Evolutionary conservation across 2,888 invertebrate species (phyloP), one percentile per base, ranked within the genome.

Genomic region (Ochropacha duplaris): DNA sequence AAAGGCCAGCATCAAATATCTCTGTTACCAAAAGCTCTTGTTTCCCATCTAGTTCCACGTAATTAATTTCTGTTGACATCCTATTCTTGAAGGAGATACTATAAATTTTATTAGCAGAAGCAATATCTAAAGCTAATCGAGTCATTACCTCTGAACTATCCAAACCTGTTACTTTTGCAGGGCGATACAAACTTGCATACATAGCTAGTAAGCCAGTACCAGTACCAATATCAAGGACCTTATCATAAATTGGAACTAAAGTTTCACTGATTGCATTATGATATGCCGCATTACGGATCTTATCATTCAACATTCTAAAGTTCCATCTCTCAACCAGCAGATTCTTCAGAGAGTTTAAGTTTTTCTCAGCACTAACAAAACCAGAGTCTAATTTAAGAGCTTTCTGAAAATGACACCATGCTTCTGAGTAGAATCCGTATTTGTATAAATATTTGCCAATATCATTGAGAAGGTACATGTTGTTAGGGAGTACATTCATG

Each of bases 221-320:
- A 39, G 96, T 94, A 1, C 97, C 97, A 66, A 97, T 94, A 78
- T 97, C 97, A 39, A 97, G 81, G 16, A 97, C 94, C 62, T 86
- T 90, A 54, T 93, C 91, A 39, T 69, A 72, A 28, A 83, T 71
- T 4, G 84, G 78, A 54, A 88, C 88, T 2, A 96, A 79, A 60
- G 89, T 93, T 57, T 92, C 87, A 19, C 78, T 74, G 61, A 97
- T 95, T 0, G 96, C 97, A 56, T 86, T 79, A 56, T 89, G 87
- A 78, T 95, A 97, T 0, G 94, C 93, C 57, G 90, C 79, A 85
- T 97, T 97, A 50, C 97, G 90, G 19, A 84, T 79, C 59, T 84
- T 88, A 79, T 97, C 97, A 87, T 97, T 97, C 26, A 97, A 83
- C 97, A 97, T 97, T 59, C 95, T 90, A 81, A 95, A 97, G 82